Percentiles rank a stretch among this genome's conserved stretches.
phyloP scores from a whole-genome alignment of 53 echinoderm and acorn worm species.

The Holothuria scabra region DNA sequence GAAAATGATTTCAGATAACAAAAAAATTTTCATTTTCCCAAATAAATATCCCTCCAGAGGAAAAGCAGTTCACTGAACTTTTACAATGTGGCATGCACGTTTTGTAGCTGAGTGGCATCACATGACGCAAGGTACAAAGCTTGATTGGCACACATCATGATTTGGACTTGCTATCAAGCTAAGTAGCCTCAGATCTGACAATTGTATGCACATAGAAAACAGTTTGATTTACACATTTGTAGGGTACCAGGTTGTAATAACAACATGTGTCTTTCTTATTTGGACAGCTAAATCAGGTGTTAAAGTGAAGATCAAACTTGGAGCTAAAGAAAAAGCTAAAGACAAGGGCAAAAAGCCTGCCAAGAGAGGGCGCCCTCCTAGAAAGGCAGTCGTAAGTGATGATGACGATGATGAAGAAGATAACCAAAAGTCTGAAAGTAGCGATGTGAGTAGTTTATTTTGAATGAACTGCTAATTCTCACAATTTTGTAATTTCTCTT shows the following conservation, averaged over 20 bases:
- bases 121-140: no score
- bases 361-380: slow-evolving; percentile 92
- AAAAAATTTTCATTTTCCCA: no score
- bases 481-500: no score
- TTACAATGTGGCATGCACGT: no score
- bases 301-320: slow-evolving; percentile 78
- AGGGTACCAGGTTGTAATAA: neutral
- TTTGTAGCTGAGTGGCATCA: no score
- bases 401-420: slow-evolving; percentile 92
- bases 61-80: no score
- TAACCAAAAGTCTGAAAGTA: slow-evolving; percentile 63
- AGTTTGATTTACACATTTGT: neutral
- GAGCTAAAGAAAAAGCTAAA: slow-evolving; percentile 72
- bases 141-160: no score
- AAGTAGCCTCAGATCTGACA: no score
- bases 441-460: slow-evolving; percentile 66
- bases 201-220: neutral
- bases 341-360: slow-evolving; percentile 81
- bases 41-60: no score
- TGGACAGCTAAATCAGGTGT: slow-evolving; percentile 71
- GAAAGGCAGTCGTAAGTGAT: slow-evolving; percentile 97
- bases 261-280: neutral
- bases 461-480: no score
- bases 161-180: no score
- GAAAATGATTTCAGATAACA: no score